Conservation (phyloP, 2,888 invertebrate species). For the Drosophila nigritarsus region DNA sequence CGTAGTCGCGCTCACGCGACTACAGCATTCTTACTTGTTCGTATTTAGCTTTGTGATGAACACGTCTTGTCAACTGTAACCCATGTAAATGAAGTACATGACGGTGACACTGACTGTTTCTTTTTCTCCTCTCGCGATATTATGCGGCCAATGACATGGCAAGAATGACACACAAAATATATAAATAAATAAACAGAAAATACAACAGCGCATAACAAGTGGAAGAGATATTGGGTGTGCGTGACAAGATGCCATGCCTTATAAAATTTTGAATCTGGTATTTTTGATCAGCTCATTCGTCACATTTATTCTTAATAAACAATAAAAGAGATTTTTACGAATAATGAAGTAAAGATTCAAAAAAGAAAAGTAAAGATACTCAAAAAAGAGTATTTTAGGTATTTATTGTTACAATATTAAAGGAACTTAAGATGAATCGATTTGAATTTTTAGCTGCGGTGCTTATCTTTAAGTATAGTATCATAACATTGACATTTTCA, state of each 20-base stretch:
- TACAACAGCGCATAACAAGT: not conserved
- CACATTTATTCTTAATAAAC: not conserved
- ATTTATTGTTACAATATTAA: not conserved
- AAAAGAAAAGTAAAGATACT: no score
- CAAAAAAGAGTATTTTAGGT: not conserved
- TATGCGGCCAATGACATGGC: slow-evolving; percentile 36
- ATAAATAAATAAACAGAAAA: not conserved
- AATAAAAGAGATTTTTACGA: not conserved
- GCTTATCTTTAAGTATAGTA: not conserved
- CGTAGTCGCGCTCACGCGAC: no score
- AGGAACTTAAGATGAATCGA: not conserved
- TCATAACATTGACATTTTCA: not conserved
- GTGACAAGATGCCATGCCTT: not conserved
- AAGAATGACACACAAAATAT: not conserved
- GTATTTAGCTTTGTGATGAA: not conserved
- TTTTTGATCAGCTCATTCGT: not conserved
- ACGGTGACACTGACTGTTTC: slow-evolving; percentile 48
- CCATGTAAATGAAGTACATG: slow-evolving; percentile 61
- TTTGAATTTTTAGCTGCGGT: not conserved
- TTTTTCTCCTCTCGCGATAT: slow-evolving; percentile 10
- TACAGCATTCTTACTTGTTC: no score
- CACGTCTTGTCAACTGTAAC: slow-evolving; percentile 27
- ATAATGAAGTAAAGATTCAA: not conserved
- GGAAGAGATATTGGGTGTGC: not conserved
- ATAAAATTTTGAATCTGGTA: not conserved